Evolutionary conservation across 2,797 vertebrate species (phyloP).

Genomic region (Scomberomorus guttatus): DNA sequence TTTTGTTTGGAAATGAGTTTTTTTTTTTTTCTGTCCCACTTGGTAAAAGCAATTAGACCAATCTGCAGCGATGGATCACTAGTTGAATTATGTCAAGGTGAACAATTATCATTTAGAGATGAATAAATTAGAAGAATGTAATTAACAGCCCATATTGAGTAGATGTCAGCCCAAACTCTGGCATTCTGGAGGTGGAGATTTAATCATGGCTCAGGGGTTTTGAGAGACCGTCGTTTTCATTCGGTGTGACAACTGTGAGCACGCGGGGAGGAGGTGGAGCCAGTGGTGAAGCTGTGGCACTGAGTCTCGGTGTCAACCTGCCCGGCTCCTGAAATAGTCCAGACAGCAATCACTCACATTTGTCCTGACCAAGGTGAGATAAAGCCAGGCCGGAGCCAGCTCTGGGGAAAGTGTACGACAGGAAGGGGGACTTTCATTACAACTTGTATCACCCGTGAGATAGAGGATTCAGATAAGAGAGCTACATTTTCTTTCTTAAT

Average conservation of each 20-base stretch:
- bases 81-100: constrained; percentile 80
- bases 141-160: constrained; percentile 76
- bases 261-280: constrained; percentile 15
- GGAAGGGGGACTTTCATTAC: constrained; percentile 67
- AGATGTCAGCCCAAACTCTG: constrained; percentile 64
- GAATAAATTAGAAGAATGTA: constrained; percentile 83
- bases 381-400: constrained; percentile 23
- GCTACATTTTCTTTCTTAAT: constrained; percentile 50
- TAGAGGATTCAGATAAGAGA: constrained; percentile 45
- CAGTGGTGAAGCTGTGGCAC: not conserved
- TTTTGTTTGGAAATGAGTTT: constrained; percentile 49
- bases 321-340: constrained; percentile 57
- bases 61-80: constrained; percentile 71
- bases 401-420: constrained; percentile 35
- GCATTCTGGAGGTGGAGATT: constrained; percentile 72
- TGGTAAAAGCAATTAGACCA: constrained; percentile 73
- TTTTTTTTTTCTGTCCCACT: constrained; percentile 20
- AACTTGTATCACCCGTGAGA: constrained; percentile 60
- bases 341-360: constrained; percentile 69
- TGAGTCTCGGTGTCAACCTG: constrained; percentile 37
- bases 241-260: constrained; percentile 65
- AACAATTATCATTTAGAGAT: constrained; percentile 83
- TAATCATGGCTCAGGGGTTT: constrained; percentile 68
- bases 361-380: constrained; percentile 66
- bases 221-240: constrained; percentile 68